These are phyloP conservation scores for Conistra vaccinii DNA, from an alignment of 2,888 invertebrate genomes.

Conservation along the genomic window DNA sequence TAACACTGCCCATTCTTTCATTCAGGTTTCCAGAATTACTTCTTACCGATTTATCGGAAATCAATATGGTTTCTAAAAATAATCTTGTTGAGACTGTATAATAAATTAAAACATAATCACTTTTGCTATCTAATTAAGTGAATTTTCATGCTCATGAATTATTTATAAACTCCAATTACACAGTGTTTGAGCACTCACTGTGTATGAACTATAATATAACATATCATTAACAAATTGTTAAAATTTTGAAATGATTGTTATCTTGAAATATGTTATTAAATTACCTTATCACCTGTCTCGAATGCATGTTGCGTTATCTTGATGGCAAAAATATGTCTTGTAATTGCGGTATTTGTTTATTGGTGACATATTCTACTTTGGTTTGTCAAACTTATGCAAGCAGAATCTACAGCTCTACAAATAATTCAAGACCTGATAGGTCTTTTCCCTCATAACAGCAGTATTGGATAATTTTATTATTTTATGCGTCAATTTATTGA, in stretches of 20 bases:
- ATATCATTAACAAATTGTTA: slow-evolving; percentile 34
- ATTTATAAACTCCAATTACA: slow-evolving; percentile 57
- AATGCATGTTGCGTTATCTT: slow-evolving; percentile 46
- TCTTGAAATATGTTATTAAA: slow-evolving; percentile 45
- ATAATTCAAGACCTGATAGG: not conserved
- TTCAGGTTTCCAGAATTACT: slow-evolving; percentile 18
- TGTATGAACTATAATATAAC: slow-evolving; percentile 21
- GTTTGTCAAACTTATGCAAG: not conserved
- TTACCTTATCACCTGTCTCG: slow-evolving; percentile 59
- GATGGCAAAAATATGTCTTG: slow-evolving; percentile 39
- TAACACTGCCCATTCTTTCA: slow-evolving; percentile 45
- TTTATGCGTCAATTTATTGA: too few species aligned
- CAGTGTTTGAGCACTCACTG: slow-evolving; percentile 40
- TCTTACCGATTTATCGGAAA: slow-evolving; percentile 26
- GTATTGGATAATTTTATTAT: not conserved
- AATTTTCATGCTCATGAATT: slow-evolving; percentile 61
- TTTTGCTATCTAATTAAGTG: slow-evolving; percentile 71
- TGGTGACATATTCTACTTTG: slow-evolving; percentile 14
- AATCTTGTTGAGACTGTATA: slow-evolving; percentile 25
- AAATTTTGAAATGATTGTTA: slow-evolving; percentile 36
- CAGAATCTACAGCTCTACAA: not conserved
- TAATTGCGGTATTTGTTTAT: slow-evolving; percentile 34
- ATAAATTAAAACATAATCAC: slow-evolving; percentile 63
- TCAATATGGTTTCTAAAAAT: slow-evolving; percentile 34
- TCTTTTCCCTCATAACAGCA: not conserved